Conservation (phyloP, 23 tunicate species). For the Styela clava region DNA sequence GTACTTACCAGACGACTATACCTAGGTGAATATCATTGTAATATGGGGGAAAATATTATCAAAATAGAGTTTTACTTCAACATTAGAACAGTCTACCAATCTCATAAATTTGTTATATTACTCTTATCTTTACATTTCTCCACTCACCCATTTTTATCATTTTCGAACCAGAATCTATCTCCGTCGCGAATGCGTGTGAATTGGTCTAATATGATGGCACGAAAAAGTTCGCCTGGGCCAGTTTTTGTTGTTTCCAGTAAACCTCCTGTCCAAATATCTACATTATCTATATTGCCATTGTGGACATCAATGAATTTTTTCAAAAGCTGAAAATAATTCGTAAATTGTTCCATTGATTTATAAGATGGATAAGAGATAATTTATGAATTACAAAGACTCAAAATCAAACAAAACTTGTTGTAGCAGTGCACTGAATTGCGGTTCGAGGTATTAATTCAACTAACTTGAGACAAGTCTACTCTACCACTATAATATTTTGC, state of each 20-base stretch:
- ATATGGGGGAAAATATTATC: too few species aligned
- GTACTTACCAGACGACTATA: too few species aligned
- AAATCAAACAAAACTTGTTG: too few species aligned
- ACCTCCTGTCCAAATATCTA: constrained; percentile 87
- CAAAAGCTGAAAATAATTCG: constrained; percentile 37
- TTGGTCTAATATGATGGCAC: constrained; percentile 60
- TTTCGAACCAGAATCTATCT: constrained; percentile 85
- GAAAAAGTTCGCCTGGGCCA: constrained; percentile 77
- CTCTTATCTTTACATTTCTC: not conserved
- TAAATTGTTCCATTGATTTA: not conserved
- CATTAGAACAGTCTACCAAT: not conserved
- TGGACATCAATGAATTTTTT: constrained; percentile 30
- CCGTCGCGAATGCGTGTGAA: constrained; percentile 75
- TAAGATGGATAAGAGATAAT: too few species aligned
- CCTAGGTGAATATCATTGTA: too few species aligned
- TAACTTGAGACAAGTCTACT: too few species aligned
- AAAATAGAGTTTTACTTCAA: too few species aligned
- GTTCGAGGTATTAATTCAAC: too few species aligned
- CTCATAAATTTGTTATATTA: not conserved
- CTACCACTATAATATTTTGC: not conserved
- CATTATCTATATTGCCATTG: constrained; percentile 23
- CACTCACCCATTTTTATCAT: constrained; percentile 49
- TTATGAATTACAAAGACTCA: too few species aligned
- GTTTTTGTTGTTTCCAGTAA: constrained; percentile 52
- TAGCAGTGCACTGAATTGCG: too few species aligned